phyloP scores from a whole-genome alignment of 2,888 invertebrate genomes.

The Brachycybe producta region DNA sequence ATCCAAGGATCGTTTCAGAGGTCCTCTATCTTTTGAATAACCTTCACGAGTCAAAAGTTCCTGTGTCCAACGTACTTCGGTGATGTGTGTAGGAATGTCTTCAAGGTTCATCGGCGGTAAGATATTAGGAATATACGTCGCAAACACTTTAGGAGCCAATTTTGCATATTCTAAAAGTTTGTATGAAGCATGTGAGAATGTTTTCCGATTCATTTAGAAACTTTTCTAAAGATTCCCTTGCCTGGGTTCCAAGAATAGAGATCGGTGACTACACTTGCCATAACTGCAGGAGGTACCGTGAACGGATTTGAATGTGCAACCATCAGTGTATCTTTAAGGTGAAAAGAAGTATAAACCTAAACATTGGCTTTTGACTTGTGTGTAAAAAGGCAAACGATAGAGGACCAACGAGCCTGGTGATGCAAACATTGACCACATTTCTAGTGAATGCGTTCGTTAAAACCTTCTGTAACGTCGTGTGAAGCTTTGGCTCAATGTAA shows the following conservation, averaged over 20 bases:
- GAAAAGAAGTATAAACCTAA: background rate
- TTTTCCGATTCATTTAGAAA: background rate
- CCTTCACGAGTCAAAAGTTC: slow-evolving; percentile 14
- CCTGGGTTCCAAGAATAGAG: slow-evolving; percentile 16
- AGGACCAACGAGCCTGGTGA: slow-evolving; percentile 12
- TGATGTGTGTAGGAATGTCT: slow-evolving; percentile 14
- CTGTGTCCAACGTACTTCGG: slow-evolving; percentile 13
- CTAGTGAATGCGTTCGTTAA: slow-evolving; percentile 3
- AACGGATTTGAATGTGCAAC: slow-evolving; percentile 15
- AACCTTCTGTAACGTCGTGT: slow-evolving; percentile 8
- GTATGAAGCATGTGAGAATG: background rate
- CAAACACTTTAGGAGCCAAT: slow-evolving; percentile 11
- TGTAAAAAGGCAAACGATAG: background rate
- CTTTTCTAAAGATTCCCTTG: too few species aligned
- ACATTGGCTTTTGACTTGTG: background rate
- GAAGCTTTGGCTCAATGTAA: slow-evolving; percentile 16
- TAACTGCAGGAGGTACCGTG: slow-evolving; percentile 10
- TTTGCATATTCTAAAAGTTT: slow-evolving; percentile 16
- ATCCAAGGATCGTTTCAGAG: slow-evolving; percentile 6
- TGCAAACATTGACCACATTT: slow-evolving; percentile 8
- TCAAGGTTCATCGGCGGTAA: slow-evolving; percentile 16
- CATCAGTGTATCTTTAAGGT: slow-evolving; percentile 6
- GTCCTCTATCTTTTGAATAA: slow-evolving; percentile 1
- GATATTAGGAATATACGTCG: slow-evolving; percentile 17
- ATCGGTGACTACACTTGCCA: slow-evolving; percentile 12